These are phyloP conservation scores for Himalopsyche kuldschensis DNA, from an alignment of 2,888 invertebrate genomes.

Conservation along the genomic window DNA sequence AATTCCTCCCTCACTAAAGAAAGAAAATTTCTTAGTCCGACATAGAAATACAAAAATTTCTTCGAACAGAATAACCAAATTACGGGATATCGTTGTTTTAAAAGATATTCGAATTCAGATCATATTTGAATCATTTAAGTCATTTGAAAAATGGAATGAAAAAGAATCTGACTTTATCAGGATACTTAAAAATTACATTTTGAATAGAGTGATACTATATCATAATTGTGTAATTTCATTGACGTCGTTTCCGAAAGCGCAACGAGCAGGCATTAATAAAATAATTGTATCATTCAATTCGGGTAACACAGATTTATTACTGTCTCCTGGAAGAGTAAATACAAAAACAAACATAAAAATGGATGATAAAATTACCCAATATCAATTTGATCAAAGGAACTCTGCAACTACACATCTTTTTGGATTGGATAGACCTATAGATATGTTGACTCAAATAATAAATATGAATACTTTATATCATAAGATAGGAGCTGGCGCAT, in stretches of 20 bases:
- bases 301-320: slow-evolving; percentile 5
- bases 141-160: slow-evolving; percentile 12
- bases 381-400: slow-evolving; percentile 24
- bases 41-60: background rate
- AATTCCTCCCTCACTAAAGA: background rate
- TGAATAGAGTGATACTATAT: slow-evolving; percentile 42
- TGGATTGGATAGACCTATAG: slow-evolving; percentile 16
- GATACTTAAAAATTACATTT: slow-evolving; percentile 40
- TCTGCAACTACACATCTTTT: slow-evolving; percentile 10
- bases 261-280: slow-evolving; percentile 40
- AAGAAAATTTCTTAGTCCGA: background rate
- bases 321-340: slow-evolving; percentile 39
- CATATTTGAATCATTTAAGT: slow-evolving; percentile 26
- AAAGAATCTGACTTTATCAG: slow-evolving; percentile 14
- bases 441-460: slow-evolving; percentile 42
- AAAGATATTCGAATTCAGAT: slow-evolving; percentile 24
- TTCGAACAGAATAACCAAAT: background rate
- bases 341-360: slow-evolving; percentile 41
- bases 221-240: slow-evolving; percentile 40
- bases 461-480: slow-evolving; percentile 19
- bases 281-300: slow-evolving; percentile 39
- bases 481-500: background rate
- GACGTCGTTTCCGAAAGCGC: slow-evolving; percentile 25
- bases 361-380: slow-evolving; percentile 12
- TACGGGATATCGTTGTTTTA: background rate